phyloP scores from a whole-genome alignment of 2,888 invertebrate species.

The Gymnosoma rotundatum region DNA sequence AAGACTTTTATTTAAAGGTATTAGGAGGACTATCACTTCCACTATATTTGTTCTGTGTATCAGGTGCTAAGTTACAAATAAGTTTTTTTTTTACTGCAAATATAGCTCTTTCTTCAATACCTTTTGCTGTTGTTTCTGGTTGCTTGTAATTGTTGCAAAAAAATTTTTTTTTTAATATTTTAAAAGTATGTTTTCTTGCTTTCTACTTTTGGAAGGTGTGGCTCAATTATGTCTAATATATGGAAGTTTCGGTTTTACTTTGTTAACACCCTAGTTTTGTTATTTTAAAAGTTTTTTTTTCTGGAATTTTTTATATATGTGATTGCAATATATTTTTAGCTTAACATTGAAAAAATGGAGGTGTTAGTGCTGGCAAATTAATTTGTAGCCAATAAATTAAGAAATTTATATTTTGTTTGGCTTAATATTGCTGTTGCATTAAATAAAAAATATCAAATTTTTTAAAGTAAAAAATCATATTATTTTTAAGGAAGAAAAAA shows the following conservation, averaged over 20 bases:
- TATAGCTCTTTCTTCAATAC: not conserved
- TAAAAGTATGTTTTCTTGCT: conserved; percentile 4
- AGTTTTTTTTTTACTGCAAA: conserved; percentile 39
- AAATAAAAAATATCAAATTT: too few relatives aligned
- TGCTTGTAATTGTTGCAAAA: not conserved
- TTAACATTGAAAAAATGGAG: conserved; percentile 21
- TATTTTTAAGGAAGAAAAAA: too few relatives aligned
- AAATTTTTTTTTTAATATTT: not conserved
- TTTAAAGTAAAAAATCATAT: too few relatives aligned
- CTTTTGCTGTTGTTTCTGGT: conserved; percentile 12
- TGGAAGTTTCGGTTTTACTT: conserved; percentile 29
- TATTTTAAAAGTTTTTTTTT: conserved; percentile 23
- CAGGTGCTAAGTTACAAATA: conserved; percentile 66
- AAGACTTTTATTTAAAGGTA: conserved; percentile 10
- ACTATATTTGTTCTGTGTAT: conserved; percentile 41
- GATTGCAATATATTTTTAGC: conserved; percentile 5
- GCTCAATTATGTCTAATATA: conserved; percentile 57
- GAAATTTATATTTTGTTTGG: not conserved
- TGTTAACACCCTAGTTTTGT: conserved; percentile 59
- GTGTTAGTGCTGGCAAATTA: conserved; percentile 55
- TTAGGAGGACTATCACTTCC: conserved; percentile 14
- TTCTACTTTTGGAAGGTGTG: conserved; percentile 48
- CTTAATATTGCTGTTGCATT: too few relatives aligned
- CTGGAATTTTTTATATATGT: not conserved
- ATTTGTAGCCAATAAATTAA: conserved; percentile 22